Conservation (phyloP, 1,140 invertebrate genomes). For the Panulirus ornatus region DNA sequence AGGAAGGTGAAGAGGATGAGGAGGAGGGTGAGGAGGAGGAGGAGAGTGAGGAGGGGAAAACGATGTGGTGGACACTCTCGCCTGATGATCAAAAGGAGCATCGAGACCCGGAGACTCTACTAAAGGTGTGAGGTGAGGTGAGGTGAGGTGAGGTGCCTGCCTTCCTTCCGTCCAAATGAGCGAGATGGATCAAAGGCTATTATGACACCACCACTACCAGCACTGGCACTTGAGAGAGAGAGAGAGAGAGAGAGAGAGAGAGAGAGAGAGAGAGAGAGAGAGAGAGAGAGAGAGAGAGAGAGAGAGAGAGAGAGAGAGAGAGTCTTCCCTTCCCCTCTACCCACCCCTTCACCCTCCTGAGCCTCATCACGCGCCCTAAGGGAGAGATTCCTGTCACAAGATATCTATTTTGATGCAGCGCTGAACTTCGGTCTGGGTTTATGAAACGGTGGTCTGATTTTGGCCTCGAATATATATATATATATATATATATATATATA, state of each 20-base stretch:
- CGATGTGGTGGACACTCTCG: too few species aligned
- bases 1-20: not conserved
- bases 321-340: too few species aligned
- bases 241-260: not conserved
- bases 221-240: not conserved
- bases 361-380: too few species aligned
- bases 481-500: not conserved
- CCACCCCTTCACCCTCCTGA: too few species aligned
- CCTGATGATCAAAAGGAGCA: too few species aligned
- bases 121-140: not conserved
- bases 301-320: conserved; percentile 22
- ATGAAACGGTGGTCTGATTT: not conserved
- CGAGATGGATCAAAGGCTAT: not conserved
- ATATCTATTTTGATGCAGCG: not conserved
- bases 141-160: not conserved
- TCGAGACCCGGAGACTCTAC: not conserved
- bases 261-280: not conserved
- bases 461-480: not conserved
- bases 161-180: too few species aligned
- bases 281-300: not conserved
- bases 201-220: not conserved
- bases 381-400: not conserved
- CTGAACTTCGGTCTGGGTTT: not conserved
- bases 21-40: not conserved
- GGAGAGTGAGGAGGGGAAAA: not conserved